Base-by-base conservation (phyloP, 1,140 invertebrate species). In the Scaptomyza hsui region DNA sequence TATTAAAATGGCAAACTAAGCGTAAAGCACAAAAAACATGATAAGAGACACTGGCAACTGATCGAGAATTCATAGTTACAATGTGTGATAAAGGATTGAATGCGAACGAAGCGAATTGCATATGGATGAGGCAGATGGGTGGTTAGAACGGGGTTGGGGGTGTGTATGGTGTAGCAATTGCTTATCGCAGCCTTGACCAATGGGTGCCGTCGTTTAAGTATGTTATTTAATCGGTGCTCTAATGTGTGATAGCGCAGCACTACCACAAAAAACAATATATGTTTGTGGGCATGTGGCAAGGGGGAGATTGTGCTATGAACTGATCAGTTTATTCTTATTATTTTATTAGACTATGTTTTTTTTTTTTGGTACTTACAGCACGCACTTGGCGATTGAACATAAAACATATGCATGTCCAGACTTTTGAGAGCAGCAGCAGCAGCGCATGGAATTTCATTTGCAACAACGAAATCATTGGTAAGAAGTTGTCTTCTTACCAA, bases 361-460 rank as follows among this genome's bases (percentile, higher is more conserved):
- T 13, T 52, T 18, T 32, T n/a, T 13, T 37, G 3, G 26, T 86
- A 95, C 96, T 96, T 95, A 98, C 97, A 93, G 97, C 94, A 94
- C 97, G 95, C 93, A 97, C 95, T 94, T 98, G 97, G 93, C 98
- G 97, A 94, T 97, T 97, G 92, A 98, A 94, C 93, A 98, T 96
- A 95, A 97, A 99, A 94, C 97, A 98, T 92, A 99, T 94, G 94
- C 97, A 99, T 94, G 96, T 98, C 97, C 98, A 99, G 93, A 99
- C 96, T 94, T 97, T 97, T 91, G 97, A 97, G 91, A 97, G 97
- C 92, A 98, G 94, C 92, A 98, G 94, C 93, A 98, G 95, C 93
- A 98, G 97, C 93, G 97, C 96, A 94, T 97, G 95, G 93, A 98
- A 95, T 94, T 97, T 97, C 97, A 98, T 98, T 95, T 97, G 96